A percentile compares a stretch with the other conserved stretches of the same genome.
These are phyloP conservation scores for Xenopus borealis DNA, from an alignment of 2,113 vertebrate species.

Conservation along the genomic window DNA sequence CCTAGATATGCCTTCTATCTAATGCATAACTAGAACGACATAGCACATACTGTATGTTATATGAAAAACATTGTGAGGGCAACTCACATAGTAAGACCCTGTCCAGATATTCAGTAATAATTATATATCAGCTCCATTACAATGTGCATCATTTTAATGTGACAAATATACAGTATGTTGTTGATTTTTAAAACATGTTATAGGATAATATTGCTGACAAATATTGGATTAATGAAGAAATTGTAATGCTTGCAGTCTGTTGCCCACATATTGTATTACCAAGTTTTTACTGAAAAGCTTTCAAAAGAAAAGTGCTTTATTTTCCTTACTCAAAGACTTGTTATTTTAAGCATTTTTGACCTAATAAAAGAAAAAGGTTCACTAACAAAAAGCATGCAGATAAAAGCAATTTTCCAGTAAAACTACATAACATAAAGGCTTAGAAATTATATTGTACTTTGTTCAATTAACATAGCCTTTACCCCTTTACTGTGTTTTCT, in stretches of 20 bases:
- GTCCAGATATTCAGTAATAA: too few species aligned
- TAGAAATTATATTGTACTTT: not conserved
- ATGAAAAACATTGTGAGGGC: too few species aligned
- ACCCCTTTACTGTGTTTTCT: not conserved
- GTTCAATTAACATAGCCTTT: not conserved
- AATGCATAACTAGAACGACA: too few species aligned
- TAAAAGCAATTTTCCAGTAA: slow-evolving; percentile 22
- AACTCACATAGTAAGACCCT: too few species aligned
- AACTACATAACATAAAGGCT: not conserved
- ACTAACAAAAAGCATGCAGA: slow-evolving; percentile 4
- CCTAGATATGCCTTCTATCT: too few species aligned
- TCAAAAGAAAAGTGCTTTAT: not conserved
- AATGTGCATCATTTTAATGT: too few species aligned
- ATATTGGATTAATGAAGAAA: too few species aligned
- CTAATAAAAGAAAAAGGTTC: not conserved
- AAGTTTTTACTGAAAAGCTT: slow-evolving; percentile 24
- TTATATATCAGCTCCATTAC: too few species aligned
- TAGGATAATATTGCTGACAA: too few species aligned
- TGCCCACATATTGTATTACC: slow-evolving; percentile 17
- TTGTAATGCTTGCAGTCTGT: not conserved
- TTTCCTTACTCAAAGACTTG: slow-evolving; percentile 3
- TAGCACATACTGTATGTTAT: too few species aligned
- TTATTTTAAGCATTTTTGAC: slow-evolving; percentile 6
- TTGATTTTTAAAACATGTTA: too few species aligned
- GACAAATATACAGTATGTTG: too few species aligned